A percentile compares a stretch with the other conserved stretches of the same genome.
Evolutionary conservation across 1,140 invertebrate species (phyloP).

Genomic region (Drosophila trapezifrons): DNA sequence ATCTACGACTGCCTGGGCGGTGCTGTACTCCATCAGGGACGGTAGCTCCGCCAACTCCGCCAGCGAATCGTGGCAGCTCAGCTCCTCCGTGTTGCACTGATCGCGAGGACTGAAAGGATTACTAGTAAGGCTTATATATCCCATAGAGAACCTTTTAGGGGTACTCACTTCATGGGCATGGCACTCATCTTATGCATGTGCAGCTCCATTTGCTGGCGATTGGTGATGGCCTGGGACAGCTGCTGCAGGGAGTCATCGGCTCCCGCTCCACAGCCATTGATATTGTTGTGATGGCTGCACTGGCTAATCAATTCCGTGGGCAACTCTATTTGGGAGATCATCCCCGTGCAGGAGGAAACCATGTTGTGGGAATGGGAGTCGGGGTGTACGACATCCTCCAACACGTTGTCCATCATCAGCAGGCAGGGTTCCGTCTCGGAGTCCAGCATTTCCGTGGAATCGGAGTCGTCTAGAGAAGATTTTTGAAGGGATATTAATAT

Average conservation of each 20-base stretch:
- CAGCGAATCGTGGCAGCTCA: constrained; percentile 80
- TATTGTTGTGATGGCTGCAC: constrained; percentile 60
- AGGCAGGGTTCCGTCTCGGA: constrained; percentile 91
- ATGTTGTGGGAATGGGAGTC: constrained; percentile 89
- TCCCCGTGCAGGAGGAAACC: constrained; percentile 86
- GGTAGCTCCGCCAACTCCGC: constrained; percentile 84
- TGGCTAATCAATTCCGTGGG: constrained; percentile 76
- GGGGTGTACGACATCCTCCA: constrained; percentile 88
- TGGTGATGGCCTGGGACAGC: constrained; percentile 87
- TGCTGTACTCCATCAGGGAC: constrained; percentile 83
- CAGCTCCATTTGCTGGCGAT: constrained; percentile 85
- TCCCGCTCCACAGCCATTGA: constrained; percentile 48
- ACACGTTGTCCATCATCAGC: constrained; percentile 89
- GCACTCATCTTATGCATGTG: constrained; percentile 66
- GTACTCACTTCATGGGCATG: constrained; percentile 67
- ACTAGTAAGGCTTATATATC: background rate
- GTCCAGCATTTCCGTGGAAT: constrained; percentile 89
- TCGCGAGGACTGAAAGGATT: constrained; percentile 57
- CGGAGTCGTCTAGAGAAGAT: constrained; percentile 68
- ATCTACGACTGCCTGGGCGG: constrained; percentile 86
- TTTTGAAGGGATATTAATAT: background rate
- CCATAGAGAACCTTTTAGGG: background rate
- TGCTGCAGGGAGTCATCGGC: constrained; percentile 88
- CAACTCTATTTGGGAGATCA: constrained; percentile 83
- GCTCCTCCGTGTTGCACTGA: constrained; percentile 79